These are phyloP conservation scores for Branchinecta lindahli DNA, from an alignment of 1,140 invertebrate genomes.

Conservation along the genomic window DNA sequence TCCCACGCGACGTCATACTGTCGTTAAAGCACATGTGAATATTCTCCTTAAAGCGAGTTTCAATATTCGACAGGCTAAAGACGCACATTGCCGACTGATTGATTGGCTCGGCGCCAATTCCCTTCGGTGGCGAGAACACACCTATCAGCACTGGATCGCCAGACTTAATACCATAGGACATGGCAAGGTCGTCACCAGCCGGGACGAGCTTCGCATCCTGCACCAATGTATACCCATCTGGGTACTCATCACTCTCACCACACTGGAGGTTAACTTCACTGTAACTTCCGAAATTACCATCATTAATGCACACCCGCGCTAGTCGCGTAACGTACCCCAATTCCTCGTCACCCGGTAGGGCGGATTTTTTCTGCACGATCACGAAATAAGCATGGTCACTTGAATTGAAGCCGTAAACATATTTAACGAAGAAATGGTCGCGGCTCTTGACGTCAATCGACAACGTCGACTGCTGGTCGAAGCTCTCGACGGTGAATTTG, in stretches of 20 bases:
- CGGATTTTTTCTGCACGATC: slow-evolving; percentile 80
- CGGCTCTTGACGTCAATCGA: slow-evolving; percentile 84
- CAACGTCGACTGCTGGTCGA: slow-evolving; percentile 69
- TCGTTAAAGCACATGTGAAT: slow-evolving; percentile 95
- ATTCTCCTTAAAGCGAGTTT: slow-evolving; percentile 84
- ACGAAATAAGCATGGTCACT: slow-evolving; percentile 89
- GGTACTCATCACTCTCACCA: slow-evolving; percentile 31
- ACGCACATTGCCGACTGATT: slow-evolving; percentile 49
- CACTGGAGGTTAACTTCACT: slow-evolving; percentile 86
- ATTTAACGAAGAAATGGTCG: slow-evolving; percentile 85
- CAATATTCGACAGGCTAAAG: slow-evolving; percentile 58
- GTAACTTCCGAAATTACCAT: slow-evolving; percentile 86
- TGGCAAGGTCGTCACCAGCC: slow-evolving; percentile 62
- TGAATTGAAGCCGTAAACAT: slow-evolving; percentile 88
- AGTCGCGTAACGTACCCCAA: slow-evolving; percentile 73
- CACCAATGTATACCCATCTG: slow-evolving; percentile 65
- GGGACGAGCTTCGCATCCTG: slow-evolving; percentile 72
- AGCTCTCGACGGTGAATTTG: slow-evolving; percentile 62
- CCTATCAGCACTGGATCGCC: slow-evolving; percentile 63
- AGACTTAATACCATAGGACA: slow-evolving; percentile 53
- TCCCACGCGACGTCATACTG: slow-evolving; percentile 71
- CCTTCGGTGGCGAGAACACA: slow-evolving; percentile 65
- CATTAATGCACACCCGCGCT: slow-evolving; percentile 78
- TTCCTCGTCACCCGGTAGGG: slow-evolving; percentile 70
- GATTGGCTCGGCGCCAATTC: slow-evolving; percentile 58